Conservation (phyloP, 2,888 invertebrate species). For the Drosophila testacea region DNA sequence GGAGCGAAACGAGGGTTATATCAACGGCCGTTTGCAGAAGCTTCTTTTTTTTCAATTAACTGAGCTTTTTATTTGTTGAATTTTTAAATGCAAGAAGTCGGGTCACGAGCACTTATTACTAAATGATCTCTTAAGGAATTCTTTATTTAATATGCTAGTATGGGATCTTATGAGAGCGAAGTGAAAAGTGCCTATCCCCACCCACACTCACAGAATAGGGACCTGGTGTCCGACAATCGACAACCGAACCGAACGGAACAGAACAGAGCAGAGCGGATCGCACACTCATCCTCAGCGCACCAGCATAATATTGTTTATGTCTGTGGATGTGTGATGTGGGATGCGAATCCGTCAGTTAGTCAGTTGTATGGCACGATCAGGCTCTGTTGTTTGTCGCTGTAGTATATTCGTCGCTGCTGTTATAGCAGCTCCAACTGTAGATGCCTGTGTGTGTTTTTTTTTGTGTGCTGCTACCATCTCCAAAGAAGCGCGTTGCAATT, state of each 20-base stretch:
- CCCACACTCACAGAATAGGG: constrained; percentile 38
- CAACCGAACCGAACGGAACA: constrained; percentile 11
- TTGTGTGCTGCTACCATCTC: constrained; percentile 20
- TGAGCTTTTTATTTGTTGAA: neutral
- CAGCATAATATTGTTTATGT: constrained; percentile 40
- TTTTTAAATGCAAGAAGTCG: neutral
- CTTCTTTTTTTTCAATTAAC: neutral
- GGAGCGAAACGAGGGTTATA: constrained; percentile 8
- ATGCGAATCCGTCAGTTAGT: constrained; percentile 39
- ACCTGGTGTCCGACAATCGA: constrained; percentile 21
- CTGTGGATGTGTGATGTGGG: constrained; percentile 50
- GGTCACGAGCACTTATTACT: neutral
- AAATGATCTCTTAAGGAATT: neutral
- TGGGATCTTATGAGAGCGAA: neutral
- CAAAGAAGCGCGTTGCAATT: constrained; percentile 37
- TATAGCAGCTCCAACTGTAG: constrained; percentile 5
- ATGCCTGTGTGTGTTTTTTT: constrained; percentile 8
- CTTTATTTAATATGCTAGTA: neutral
- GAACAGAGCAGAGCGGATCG: constrained; percentile 10
- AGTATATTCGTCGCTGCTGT: constrained; percentile 18
- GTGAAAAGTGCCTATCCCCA: constrained; percentile 24
- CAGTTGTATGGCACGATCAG: constrained; percentile 59
- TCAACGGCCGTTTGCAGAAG: neutral
- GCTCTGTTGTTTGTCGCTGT: constrained; percentile 55
- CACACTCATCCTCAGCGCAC: constrained; percentile 48